A percentile compares a stretch with the other conserved stretches of the same genome.
Conservation (phyloP, 1,140 invertebrate species). For the Drosophila hydei region DNA sequence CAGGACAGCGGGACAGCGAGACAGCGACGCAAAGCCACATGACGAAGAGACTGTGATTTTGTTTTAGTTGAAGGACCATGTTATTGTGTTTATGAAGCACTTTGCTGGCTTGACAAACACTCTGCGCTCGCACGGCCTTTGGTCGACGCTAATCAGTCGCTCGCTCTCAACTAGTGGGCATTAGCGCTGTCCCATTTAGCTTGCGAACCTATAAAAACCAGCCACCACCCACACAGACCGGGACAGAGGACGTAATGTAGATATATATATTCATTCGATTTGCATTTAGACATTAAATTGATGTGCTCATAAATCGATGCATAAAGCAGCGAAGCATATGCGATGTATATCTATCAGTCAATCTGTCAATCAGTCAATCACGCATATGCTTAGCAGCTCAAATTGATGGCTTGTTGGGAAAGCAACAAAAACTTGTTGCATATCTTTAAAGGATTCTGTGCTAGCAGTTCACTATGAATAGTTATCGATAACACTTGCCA, state of each 20-base stretch:
- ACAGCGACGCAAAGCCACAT: slow-evolving; percentile 11
- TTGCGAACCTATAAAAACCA: slow-evolving; percentile 8
- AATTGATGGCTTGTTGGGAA: slow-evolving; percentile 23
- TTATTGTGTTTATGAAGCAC: slow-evolving; percentile 50
- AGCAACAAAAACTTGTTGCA: slow-evolving; percentile 11
- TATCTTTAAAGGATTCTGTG: too few relatives aligned
- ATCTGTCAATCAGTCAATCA: slow-evolving; percentile 19
- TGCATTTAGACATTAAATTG: slow-evolving; percentile 24
- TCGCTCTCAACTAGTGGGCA: slow-evolving; percentile 24
- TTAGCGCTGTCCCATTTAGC: slow-evolving; percentile 8
- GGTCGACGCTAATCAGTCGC: slow-evolving; percentile 36
- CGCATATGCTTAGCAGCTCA: slow-evolving; percentile 1
- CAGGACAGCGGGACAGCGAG: not conserved
- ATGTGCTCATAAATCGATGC: slow-evolving; percentile 14
- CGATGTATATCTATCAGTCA: not conserved
- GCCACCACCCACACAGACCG: not conserved
- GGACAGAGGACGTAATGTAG: not conserved
- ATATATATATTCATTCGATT: slow-evolving; percentile 10
- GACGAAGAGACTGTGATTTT: slow-evolving; percentile 36
- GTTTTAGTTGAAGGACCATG: slow-evolving; percentile 20
- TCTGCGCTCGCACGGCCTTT: slow-evolving; percentile 18
- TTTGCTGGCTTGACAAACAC: slow-evolving; percentile 38
- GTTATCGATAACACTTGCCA: not conserved
- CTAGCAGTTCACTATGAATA: too few relatives aligned
- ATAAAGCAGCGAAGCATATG: not conserved